Conservation (phyloP, 2,113 vertebrate species). For the Melanerpes formicivorus region DNA sequence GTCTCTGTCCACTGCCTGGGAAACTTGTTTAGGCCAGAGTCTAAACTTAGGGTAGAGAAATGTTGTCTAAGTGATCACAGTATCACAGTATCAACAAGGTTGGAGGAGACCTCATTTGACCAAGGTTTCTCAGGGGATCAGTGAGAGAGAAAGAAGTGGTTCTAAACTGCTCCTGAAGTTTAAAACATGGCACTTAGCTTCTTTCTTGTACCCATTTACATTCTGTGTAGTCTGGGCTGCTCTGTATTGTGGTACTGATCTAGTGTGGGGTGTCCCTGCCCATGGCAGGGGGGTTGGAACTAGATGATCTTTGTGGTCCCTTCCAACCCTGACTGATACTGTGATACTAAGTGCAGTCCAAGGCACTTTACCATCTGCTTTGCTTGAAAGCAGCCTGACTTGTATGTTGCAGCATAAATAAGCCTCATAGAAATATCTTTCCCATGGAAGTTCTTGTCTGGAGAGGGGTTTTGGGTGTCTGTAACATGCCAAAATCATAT, state of each 20-base stretch:
- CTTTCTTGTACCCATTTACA: no score
- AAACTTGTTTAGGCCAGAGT: background rate
- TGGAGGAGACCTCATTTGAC: background rate
- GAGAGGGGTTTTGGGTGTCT: background rate
- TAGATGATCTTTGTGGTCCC: no score
- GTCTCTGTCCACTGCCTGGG: slow-evolving; percentile 3
- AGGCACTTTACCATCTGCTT: background rate
- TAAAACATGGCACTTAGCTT: no score
- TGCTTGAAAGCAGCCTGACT: background rate
- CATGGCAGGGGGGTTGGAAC: no score
- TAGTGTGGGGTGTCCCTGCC: no score
- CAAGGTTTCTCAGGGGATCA: background rate
- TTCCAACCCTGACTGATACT: no score
- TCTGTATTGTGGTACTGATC: no score
- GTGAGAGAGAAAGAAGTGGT: background rate
- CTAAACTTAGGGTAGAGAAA: background rate
- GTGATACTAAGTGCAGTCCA: background rate
- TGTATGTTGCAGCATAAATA: background rate
- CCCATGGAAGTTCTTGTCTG: background rate
- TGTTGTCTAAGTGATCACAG: background rate
- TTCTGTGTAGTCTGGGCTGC: no score
- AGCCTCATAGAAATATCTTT: background rate
- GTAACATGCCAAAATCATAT: background rate
- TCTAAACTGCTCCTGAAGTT: no score
- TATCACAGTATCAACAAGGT: no score